Base-by-base conservation (phyloP, 2,113 vertebrate genomes). In the Machaerirhynchus nigripectus region DNA sequence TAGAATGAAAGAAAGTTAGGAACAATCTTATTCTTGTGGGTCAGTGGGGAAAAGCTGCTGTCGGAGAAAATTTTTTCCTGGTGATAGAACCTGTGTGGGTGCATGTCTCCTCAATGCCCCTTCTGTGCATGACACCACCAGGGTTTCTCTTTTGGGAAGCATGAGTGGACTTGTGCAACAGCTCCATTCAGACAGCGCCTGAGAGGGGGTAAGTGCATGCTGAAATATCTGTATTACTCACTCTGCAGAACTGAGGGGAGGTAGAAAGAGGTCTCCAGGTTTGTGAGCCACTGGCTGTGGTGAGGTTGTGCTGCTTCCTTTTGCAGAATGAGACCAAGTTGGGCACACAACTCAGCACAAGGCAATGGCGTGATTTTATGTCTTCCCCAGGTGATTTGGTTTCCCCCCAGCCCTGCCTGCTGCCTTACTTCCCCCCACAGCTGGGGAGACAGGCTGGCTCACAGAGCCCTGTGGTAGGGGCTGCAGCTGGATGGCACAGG, bases 111-210 rank as follows among this genome's bases (percentile, higher is more conserved):
- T 64, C 2, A 5, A 9, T 31, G 26, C 15, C 26, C 27, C 49
- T 63, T 17, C 59, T 75, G 27, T 37, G 26, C 40, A 2, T 23
- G 40, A 44, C 17, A 9, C 52, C 1, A 0, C 30, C 23, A 22
- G n/a, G 6, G 33, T 84, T 94, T 84, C 46, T 89, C 19, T 70
- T 57, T 71, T 40, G 49, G 35, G 61, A 64, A n/a, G 35, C 22
- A 15, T 1, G 3, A 46, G 10, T 64, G 56, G 33, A 10, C 30
- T 76, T 64, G 53, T 56, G 49, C 39, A 64, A 21, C 2, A 3
- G 7, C 37, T n/a, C 17, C 1, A 4, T 47, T 78, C 55, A 75
- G n/a, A n/a, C 17, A 27, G n/a, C 0, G 0, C 52, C 57, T 24
- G 42, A 73, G 53, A 49, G 28, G 14, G 13, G 40, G 7, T 17